phyloP scores from a whole-genome alignment of 2,797 vertebrate genomes.

The Tapirus indicus region DNA sequence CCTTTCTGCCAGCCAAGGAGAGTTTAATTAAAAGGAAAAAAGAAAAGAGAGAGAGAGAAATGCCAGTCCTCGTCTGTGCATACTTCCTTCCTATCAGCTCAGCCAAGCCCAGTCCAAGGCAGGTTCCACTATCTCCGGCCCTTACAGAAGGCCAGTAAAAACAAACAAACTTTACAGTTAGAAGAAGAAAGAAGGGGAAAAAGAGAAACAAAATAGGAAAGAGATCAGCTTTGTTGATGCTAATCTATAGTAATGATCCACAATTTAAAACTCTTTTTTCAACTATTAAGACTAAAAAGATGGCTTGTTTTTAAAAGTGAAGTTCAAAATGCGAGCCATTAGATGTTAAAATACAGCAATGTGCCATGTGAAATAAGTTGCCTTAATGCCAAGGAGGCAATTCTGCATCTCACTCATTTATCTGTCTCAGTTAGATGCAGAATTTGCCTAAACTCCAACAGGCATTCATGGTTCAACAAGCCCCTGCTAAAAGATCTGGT shows the following conservation, averaged over 20 bases:
- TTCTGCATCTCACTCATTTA: slow-evolving; percentile 8
- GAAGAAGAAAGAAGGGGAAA: neutral
- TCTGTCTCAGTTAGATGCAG: neutral
- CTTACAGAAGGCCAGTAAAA: neutral
- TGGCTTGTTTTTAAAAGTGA: slow-evolving; percentile 55
- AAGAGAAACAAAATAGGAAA: slow-evolving; percentile 9
- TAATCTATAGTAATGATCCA: slow-evolving; percentile 9
- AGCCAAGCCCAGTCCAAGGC: slow-evolving; percentile 45
- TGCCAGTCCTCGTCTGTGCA: neutral
- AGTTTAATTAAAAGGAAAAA: slow-evolving; percentile 46
- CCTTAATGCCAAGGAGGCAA: neutral
- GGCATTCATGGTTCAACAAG: neutral
- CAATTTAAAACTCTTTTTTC: neutral
- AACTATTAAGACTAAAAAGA: slow-evolving; percentile 17
- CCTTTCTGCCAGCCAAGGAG: slow-evolving; percentile 71
- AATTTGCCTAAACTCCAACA: slow-evolving; percentile 45
- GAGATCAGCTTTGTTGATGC: neutral
- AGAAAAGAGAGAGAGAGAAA: neutral
- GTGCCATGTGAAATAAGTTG: slow-evolving; percentile 26
- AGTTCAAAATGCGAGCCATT: slow-evolving; percentile 40
- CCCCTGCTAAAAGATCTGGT: neutral
- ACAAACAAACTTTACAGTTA: slow-evolving; percentile 15
- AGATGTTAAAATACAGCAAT: slow-evolving; percentile 32
- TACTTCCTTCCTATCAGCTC: slow-evolving; percentile 76
- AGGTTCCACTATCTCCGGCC: neutral